Percentiles rank a stretch among this genome's conserved stretches.
Conservation (phyloP, 2,888 invertebrate species). For the Hypselothyrea guttata region DNA sequence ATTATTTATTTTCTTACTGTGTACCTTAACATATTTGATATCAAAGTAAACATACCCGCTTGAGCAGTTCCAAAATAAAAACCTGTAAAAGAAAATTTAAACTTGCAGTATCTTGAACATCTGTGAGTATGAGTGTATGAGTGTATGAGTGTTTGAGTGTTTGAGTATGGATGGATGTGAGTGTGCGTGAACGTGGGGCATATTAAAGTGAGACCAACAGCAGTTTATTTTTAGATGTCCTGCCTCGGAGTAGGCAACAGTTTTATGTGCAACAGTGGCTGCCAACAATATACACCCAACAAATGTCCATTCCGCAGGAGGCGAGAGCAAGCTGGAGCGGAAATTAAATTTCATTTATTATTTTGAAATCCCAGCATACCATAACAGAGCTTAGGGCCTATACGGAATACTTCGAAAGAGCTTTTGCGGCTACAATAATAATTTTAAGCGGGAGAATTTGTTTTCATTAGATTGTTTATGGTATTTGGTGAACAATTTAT, state of each 20-base stretch:
- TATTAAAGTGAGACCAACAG: background rate
- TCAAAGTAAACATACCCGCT: too few relatives aligned
- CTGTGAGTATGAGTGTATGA: too few relatives aligned
- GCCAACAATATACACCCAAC: too few relatives aligned
- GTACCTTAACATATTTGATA: too few relatives aligned
- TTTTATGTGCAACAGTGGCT: background rate
- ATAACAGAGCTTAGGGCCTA: background rate
- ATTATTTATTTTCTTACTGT: too few relatives aligned
- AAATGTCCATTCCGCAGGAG: background rate
- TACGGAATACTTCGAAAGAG: too few relatives aligned
- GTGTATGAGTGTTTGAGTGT: background rate
- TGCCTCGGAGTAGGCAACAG: conserved; percentile 9
- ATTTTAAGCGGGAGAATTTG: too few relatives aligned
- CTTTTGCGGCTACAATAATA: too few relatives aligned
- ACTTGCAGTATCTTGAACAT: background rate
- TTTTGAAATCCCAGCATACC: background rate
- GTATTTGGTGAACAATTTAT: too few relatives aligned
- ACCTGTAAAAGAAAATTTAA: background rate
- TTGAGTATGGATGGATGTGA: background rate
- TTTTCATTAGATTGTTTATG: too few relatives aligned
- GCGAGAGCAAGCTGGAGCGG: conserved; percentile 21
- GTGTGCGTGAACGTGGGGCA: background rate
- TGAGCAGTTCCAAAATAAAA: background rate
- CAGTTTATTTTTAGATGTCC: conserved; percentile 6
- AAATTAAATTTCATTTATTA: conserved; percentile 43